phyloP scores from a whole-genome alignment of 2,888 invertebrate species.

The Limnephilus auricula region DNA sequence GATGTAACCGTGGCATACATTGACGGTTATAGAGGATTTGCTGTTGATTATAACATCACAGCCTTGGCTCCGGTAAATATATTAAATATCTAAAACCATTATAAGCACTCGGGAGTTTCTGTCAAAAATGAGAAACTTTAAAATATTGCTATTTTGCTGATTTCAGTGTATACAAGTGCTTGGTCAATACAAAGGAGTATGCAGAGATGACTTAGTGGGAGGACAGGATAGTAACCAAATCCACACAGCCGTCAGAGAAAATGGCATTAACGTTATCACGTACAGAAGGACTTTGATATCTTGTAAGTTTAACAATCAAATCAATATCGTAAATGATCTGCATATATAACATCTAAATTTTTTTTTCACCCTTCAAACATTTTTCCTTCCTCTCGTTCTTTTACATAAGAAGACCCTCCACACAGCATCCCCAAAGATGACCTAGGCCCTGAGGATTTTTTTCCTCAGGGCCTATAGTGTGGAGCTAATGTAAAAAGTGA shows the following conservation, averaged over 20 bases:
- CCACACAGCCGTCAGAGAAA: slow-evolving; percentile 83
- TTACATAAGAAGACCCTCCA: no score
- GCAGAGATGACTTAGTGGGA: slow-evolving; percentile 89
- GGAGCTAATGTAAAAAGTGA: no score
- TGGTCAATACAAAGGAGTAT: slow-evolving; percentile 91
- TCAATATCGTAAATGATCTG: not conserved
- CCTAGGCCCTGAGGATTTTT: no score
- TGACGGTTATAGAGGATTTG: slow-evolving; percentile 84
- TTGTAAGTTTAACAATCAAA: slow-evolving; percentile 73
- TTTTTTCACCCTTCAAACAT: no score
- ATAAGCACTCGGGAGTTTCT: no score
- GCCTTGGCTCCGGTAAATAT: slow-evolving; percentile 84
- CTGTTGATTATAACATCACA: slow-evolving; percentile 91
- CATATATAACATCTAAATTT: no score
- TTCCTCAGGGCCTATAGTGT: no score
- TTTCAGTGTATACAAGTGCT: slow-evolving; percentile 89
- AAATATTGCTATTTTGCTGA: not conserved
- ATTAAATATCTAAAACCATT: no score
- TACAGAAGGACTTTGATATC: slow-evolving; percentile 87
- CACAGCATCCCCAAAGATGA: no score
- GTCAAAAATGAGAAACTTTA: not conserved
- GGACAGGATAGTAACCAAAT: slow-evolving; percentile 90
- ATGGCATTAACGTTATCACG: slow-evolving; percentile 88
- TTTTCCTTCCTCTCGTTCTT: no score
- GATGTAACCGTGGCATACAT: slow-evolving; percentile 90